phyloP scores from a whole-genome alignment of 2,113 vertebrate species.

The Chloropsis cyanopogon region DNA sequence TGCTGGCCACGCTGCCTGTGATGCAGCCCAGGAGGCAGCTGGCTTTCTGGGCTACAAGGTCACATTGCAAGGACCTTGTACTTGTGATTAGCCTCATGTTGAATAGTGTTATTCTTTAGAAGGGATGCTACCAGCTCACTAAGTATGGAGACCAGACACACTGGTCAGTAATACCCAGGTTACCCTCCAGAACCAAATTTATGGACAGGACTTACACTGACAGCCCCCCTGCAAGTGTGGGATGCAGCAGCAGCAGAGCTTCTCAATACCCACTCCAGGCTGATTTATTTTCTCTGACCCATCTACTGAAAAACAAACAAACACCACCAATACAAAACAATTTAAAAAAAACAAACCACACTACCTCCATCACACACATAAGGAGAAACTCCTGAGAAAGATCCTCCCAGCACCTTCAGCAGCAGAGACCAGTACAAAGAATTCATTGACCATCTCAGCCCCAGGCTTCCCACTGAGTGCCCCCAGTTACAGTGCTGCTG shows the following conservation, averaged over 20 bases:
- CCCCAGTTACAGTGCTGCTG: rapidly evolving
- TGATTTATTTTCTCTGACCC: neutral
- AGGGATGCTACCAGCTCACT: neutral
- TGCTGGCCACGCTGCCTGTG: neutral
- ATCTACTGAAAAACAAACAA: neutral
- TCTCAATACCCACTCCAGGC: neutral
- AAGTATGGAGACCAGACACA: neutral
- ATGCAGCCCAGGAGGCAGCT: neutral
- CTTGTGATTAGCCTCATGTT: rapidly evolving
- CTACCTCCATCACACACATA: neutral
- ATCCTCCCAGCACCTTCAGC: neutral
- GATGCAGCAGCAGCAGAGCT: neutral
- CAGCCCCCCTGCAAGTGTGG: neutral
- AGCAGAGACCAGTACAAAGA: neutral
- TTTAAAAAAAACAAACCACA: neutral
- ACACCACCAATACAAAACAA: neutral
- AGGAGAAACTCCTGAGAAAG: neutral
- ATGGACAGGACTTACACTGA: neutral
- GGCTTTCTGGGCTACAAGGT: neutral
- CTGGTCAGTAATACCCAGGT: neutral
- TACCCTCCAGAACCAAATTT: neutral
- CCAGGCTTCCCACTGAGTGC: neutral
- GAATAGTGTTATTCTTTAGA: neutral
- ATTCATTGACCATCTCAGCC: neutral
- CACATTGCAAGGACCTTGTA: neutral